A percentile compares a stretch with the other conserved stretches of the same genome.
Evolutionary conservation across 2,113 vertebrate genomes (phyloP).

Genomic region (Carassius auratus): DNA sequence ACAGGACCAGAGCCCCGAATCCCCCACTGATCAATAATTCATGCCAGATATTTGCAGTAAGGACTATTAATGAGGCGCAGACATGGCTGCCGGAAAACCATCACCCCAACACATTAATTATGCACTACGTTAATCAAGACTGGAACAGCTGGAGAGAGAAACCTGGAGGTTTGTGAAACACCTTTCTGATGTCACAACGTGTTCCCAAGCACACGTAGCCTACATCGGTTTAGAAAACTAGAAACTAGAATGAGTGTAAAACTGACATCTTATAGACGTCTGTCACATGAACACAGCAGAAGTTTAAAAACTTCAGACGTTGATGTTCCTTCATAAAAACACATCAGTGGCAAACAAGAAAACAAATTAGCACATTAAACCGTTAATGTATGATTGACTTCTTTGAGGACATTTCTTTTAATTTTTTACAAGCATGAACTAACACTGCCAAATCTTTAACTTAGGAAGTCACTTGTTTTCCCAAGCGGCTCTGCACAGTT

Average conservation of each 20-base stretch:
- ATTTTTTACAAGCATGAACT: not conserved
- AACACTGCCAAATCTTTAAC: not conserved
- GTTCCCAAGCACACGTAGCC: not conserved
- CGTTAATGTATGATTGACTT: not conserved
- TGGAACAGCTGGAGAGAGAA: not conserved
- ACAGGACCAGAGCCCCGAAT: not conserved
- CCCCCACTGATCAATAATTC: conserved; percentile 51
- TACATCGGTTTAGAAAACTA: too few species aligned
- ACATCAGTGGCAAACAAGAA: too few species aligned
- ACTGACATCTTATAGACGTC: too few species aligned
- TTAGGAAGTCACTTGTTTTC: too few species aligned
- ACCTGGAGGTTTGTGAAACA: not conserved
- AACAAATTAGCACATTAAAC: too few species aligned
- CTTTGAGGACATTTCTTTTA: not conserved
- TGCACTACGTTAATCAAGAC: conserved; percentile 17
- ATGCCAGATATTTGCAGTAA: conserved; percentile 50
- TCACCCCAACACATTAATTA: not conserved
- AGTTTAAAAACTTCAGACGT: too few species aligned
- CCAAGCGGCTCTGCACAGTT: too few species aligned
- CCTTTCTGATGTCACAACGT: not conserved
- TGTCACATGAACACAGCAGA: too few species aligned
- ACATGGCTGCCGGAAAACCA: conserved; percentile 8
- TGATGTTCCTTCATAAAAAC: too few species aligned
- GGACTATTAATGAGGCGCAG: conserved; percentile 26
- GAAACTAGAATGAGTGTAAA: too few species aligned